Conservation (phyloP, 30 jellyfish, hydroid and myxozoan genomes). For the Aurelia sp. region DNA sequence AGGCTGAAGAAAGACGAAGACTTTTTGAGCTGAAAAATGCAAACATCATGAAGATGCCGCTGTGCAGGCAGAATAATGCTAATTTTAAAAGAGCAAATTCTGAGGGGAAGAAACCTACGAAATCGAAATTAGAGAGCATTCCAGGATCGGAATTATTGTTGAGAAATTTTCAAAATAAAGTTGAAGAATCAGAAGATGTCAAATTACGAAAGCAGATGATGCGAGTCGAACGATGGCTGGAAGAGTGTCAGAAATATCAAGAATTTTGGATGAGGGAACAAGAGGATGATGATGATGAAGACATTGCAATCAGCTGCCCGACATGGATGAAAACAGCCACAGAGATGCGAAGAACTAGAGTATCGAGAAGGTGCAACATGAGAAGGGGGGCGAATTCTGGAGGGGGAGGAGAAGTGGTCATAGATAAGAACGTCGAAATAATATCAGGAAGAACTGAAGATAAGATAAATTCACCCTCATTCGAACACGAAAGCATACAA, state of each 20-base stretch:
- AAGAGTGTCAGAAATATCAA: constrained; percentile 21
- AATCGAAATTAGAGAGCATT: too few species aligned
- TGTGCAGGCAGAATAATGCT: too few species aligned
- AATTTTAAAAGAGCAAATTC: too few species aligned
- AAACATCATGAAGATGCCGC: too few species aligned
- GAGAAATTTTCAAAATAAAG: not conserved
- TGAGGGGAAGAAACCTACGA: too few species aligned
- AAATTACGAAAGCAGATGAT: not conserved
- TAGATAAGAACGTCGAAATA: not conserved
- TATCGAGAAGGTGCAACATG: not conserved
- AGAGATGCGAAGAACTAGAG: constrained; percentile 27
- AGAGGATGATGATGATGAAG: not conserved
- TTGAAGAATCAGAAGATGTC: not conserved
- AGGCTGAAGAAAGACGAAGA: too few species aligned
- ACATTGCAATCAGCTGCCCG: not conserved
- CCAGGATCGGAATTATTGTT: too few species aligned
- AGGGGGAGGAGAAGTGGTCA: not conserved
- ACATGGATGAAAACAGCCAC: constrained; percentile 68
- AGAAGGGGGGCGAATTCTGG: not conserved
- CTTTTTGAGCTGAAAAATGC: too few species aligned
- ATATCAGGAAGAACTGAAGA: too few species aligned
- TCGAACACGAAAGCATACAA: too few species aligned
- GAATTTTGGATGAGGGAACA: not conserved
- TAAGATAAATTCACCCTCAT: too few species aligned
- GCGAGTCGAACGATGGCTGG: constrained; percentile 37